Conservation (phyloP, 2,113 vertebrate genomes). For the Mobula birostris region DNA sequence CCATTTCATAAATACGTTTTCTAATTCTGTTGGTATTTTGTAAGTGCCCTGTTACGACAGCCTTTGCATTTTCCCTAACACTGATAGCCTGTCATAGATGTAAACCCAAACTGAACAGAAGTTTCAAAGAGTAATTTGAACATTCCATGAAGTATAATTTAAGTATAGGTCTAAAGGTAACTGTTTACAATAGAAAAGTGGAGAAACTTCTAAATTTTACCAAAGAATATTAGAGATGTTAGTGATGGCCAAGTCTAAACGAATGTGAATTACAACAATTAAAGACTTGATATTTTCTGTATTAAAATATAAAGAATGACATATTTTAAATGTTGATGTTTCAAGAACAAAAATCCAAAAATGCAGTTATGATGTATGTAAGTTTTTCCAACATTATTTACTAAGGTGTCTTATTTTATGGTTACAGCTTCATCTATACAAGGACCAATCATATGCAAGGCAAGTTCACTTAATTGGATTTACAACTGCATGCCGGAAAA, state of each 20-base stretch:
- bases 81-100: not conserved
- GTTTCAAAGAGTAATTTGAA: not conserved
- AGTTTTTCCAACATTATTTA: not conserved
- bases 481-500: not conserved
- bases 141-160: not conserved
- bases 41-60: too few species aligned
- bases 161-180: not conserved
- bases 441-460: slow-evolving; percentile 52
- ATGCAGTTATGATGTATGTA: not conserved
- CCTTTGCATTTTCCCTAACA: too few species aligned
- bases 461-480: slow-evolving; percentile 42
- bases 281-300: not conserved
- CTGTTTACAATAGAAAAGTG: not conserved
- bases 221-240: not conserved
- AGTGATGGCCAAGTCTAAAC: not conserved
- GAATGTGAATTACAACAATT: not conserved
- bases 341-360: not conserved
- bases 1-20: too few species aligned
- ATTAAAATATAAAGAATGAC: not conserved
- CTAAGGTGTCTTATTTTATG: slow-evolving; percentile 42
- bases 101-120: too few species aligned
- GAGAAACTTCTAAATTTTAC: not conserved
- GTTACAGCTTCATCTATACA: slow-evolving; percentile 46
- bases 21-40: too few species aligned
- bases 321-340: not conserved